These are phyloP conservation scores for Linyphia triangularis DNA, from an alignment of 2,888 invertebrate genomes.

Conservation along the genomic window DNA sequence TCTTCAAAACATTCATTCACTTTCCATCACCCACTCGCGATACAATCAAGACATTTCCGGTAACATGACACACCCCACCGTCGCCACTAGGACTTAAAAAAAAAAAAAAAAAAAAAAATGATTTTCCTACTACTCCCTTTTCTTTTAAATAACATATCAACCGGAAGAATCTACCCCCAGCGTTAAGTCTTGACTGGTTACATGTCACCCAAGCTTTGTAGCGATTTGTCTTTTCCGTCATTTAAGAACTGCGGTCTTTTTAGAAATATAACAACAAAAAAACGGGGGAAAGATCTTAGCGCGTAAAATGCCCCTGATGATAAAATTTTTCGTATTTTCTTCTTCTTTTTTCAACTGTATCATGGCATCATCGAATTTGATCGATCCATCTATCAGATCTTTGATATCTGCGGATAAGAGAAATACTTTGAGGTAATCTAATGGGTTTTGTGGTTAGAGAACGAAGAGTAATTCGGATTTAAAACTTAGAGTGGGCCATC, in stretches of 20 bases:
- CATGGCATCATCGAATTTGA: neutral
- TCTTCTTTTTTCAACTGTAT: too few species aligned
- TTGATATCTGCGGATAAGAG: neutral
- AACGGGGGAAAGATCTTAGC: neutral
- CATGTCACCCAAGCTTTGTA: conserved; percentile 54
- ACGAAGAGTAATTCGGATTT: neutral
- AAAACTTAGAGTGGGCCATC: neutral
- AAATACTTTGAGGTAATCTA: neutral
- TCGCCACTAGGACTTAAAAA: conserved; percentile 39
- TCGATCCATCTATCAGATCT: neutral
- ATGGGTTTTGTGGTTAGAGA: neutral
- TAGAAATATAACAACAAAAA: neutral
- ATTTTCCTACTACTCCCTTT: conserved; percentile 13
- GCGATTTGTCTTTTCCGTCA: conserved; percentile 58
- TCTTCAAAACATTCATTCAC: neutral
- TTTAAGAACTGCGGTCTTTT: conserved; percentile 11
- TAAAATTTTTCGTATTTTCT: neutral
- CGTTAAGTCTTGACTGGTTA: conserved; percentile 49
- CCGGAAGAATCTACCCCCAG: conserved; percentile 46
- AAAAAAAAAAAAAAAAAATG: neutral
- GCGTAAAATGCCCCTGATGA: neutral
- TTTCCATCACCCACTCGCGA: neutral
- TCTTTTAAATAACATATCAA: conserved; percentile 10
- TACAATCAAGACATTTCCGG: conserved; percentile 38
- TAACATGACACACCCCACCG: conserved; percentile 38